These are phyloP conservation scores for Chaetodon trifascialis DNA, from an alignment of 2,113 vertebrate genomes.

Conservation along the genomic window DNA sequence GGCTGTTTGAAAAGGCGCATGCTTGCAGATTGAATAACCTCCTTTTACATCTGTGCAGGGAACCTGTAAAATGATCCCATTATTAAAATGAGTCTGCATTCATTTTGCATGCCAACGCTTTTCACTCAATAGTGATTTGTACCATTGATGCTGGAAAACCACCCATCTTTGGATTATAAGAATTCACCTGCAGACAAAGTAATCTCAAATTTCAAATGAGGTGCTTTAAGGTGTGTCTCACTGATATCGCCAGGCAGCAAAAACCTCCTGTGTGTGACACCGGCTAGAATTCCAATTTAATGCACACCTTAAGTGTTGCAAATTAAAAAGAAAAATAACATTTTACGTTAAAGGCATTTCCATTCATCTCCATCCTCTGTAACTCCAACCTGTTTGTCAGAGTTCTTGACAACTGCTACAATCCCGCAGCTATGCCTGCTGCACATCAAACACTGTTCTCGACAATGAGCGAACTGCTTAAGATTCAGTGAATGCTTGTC, in stretches of 20 bases:
- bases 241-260: slow-evolving; percentile 16
- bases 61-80: slow-evolving; percentile 3
- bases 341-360: slow-evolving; percentile 50
- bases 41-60: slow-evolving; percentile 20
- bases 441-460: slow-evolving; percentile 58
- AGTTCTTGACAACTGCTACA: slow-evolving; percentile 68
- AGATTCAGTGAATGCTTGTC: slow-evolving; percentile 61
- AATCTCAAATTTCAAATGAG: slow-evolving; percentile 23
- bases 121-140: not conserved
- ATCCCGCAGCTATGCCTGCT: slow-evolving; percentile 53
- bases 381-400: slow-evolving; percentile 64
- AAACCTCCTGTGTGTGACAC: slow-evolving; percentile 18
- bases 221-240: slow-evolving; percentile 33
- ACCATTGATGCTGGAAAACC: not conserved
- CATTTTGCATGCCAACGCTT: slow-evolving; percentile 19
- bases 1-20: not conserved
- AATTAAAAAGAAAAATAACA: slow-evolving; percentile 44
- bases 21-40: slow-evolving; percentile 25
- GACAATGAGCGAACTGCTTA: slow-evolving; percentile 63
- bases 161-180: slow-evolving; percentile 27
- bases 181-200: slow-evolving; percentile 26
- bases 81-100: slow-evolving; percentile 7
- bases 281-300: slow-evolving; percentile 17
- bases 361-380: slow-evolving; percentile 57
- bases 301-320: slow-evolving; percentile 28